Evolutionary conservation across 2,113 vertebrate genomes (phyloP).

Genomic region (Callorhinus ursinus): DNA sequence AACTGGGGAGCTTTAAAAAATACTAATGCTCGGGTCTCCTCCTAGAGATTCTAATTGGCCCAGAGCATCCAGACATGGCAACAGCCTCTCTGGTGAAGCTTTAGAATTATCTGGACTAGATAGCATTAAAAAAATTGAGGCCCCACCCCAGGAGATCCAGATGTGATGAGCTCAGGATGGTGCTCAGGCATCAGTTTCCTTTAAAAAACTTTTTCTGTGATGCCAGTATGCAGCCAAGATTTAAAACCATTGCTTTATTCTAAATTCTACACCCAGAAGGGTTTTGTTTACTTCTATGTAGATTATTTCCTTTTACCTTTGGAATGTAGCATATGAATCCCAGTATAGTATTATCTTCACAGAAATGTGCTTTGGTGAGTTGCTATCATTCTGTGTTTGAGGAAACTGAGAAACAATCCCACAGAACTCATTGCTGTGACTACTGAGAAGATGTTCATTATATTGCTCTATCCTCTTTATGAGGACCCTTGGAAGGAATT

Average conservation of each 20-base stretch:
- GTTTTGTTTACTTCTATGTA: constrained; percentile 40
- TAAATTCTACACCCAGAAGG: not conserved
- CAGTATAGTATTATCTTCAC: not conserved
- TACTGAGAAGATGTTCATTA: constrained; percentile 11
- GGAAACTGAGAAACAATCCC: not conserved
- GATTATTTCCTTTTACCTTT: not conserved
- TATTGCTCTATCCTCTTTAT: constrained; percentile 23
- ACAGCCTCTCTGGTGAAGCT: not conserved
- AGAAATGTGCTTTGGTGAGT: not conserved
- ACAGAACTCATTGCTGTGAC: constrained; percentile 48
- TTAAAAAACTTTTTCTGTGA: not conserved
- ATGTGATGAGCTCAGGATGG: not conserved
- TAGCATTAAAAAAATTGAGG: not conserved
- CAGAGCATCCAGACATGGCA: not conserved
- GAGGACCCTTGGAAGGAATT: constrained; percentile 44
- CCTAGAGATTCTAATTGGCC: not conserved
- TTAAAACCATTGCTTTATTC: not conserved
- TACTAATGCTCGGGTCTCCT: not conserved
- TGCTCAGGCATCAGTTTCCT: not conserved
- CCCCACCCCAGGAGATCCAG: not conserved
- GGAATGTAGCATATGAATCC: not conserved
- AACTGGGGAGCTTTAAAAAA: not conserved
- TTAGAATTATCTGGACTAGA: constrained; percentile 8
- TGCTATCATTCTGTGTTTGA: not conserved
- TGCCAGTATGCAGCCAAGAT: not conserved